Conservation (phyloP, 2,797 vertebrate genomes). For the Artibeus jamaicensis region DNA sequence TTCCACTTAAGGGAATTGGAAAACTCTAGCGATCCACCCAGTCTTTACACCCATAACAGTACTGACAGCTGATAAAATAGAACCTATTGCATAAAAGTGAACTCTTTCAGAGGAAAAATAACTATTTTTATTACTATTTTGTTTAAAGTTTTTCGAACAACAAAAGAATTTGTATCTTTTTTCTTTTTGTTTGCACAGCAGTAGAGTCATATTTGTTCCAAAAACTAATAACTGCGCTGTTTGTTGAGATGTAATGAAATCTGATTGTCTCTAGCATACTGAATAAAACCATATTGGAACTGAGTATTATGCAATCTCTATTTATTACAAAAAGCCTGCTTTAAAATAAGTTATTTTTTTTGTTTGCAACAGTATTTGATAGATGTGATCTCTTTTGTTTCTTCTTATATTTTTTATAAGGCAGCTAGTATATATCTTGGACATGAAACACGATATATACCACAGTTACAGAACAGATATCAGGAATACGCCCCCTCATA, state of each 20-base stretch:
- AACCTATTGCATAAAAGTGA: slow-evolving; percentile 37
- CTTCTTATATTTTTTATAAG: slow-evolving; percentile 22
- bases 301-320: neutral
- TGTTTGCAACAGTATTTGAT: neutral
- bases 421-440: neutral
- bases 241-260: slow-evolving; percentile 34
- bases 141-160: slow-evolving; percentile 6
- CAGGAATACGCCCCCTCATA: neutral
- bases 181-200: slow-evolving; percentile 14
- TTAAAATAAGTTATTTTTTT: neutral
- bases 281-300: neutral
- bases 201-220: neutral
- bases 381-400: neutral
- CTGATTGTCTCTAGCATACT: neutral
- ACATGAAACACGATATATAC: neutral
- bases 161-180: neutral
- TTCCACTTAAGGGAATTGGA: slow-evolving; percentile 72
- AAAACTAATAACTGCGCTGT: neutral
- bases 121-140: slow-evolving; percentile 30
- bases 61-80: slow-evolving; percentile 68
- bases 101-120: neutral
- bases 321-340: slow-evolving; percentile 34
- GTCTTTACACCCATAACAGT: slow-evolving; percentile 62
- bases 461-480: neutral
- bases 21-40: slow-evolving; percentile 70